Percentiles rank a stretch among this genome's conserved stretches.
These are phyloP conservation scores for Corythoichthys haematopterus DNA, from an alignment of 2,113 vertebrate species.

Conservation along the genomic window DNA sequence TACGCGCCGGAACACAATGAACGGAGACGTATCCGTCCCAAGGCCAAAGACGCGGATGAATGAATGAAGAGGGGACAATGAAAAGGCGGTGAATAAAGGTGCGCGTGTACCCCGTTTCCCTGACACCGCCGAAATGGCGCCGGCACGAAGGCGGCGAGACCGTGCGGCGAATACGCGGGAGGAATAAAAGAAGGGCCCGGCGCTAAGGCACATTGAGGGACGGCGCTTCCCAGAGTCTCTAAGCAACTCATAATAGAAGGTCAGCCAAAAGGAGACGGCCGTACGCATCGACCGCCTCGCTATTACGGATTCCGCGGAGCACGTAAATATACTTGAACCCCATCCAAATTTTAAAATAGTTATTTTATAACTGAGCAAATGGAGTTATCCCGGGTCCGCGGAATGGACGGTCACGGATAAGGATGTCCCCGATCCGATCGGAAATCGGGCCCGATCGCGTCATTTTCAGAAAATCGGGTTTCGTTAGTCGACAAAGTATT, in stretches of 20 bases:
- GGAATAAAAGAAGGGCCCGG: not conserved
- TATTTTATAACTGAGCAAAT: too few relatives aligned
- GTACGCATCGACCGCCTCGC: too few relatives aligned
- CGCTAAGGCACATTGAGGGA: not conserved
- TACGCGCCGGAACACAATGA: slow-evolving; percentile 27
- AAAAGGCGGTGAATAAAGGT: slow-evolving; percentile 48
- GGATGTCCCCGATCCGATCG: too few relatives aligned
- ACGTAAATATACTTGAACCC: too few relatives aligned
- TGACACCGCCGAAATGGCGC: slow-evolving; percentile 42
- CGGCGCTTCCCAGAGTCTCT: slow-evolving; percentile 82
- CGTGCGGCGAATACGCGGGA: slow-evolving; percentile 1
- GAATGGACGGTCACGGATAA: too few relatives aligned
- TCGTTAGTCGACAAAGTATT: too few relatives aligned
- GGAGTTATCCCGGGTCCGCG: too few relatives aligned
- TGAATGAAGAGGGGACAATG: slow-evolving; percentile 42
- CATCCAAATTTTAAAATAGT: too few relatives aligned
- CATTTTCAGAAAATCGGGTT: too few relatives aligned
- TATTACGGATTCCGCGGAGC: too few relatives aligned
- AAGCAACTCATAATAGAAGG: slow-evolving; percentile 98
- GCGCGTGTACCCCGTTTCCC: slow-evolving; percentile 46
- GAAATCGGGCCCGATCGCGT: too few relatives aligned
- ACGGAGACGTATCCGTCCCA: slow-evolving; percentile 40
- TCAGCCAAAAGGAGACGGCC: slow-evolving; percentile 73
- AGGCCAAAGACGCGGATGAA: slow-evolving; percentile 52
- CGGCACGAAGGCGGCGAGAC: slow-evolving; percentile 14